Percentiles rank a stretch among this genome's conserved stretches.
Evolutionary conservation across 2,888 invertebrate species (phyloP).

Genomic region (Drosophila demipolita): DNA sequence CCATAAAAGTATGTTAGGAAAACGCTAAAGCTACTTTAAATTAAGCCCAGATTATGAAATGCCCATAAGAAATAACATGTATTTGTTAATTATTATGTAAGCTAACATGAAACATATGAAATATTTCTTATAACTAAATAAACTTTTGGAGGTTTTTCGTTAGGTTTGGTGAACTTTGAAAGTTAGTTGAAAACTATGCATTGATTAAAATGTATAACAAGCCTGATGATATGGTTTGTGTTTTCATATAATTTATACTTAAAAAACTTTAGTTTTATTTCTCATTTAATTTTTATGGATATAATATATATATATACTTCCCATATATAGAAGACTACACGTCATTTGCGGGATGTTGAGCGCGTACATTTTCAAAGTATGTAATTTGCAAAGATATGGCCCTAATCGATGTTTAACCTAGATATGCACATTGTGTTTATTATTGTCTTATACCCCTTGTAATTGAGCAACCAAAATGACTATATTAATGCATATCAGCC

Average conservation of each 20-base stretch:
- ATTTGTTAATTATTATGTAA: conserved; percentile 9
- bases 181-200: not conserved
- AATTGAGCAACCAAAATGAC: not conserved
- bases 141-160: not conserved
- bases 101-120: conserved; percentile 6
- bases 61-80: not conserved
- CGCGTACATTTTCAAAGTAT: not conserved
- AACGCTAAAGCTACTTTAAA: conserved; percentile 56
- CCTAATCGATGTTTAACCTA: not conserved
- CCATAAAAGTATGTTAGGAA: conserved; percentile 36
- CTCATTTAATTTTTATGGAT: not conserved
- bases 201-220: not conserved
- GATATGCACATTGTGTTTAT: no score
- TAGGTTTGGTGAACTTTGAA: not conserved
- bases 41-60: conserved; percentile 31
- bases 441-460: not conserved
- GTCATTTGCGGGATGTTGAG: no score
- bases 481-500: not conserved
- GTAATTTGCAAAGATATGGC: not conserved
- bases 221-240: not conserved
- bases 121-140: conserved; percentile 2
- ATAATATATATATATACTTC: not conserved
- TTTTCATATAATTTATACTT: not conserved
- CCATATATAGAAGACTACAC: not conserved
- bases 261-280: not conserved